Base-by-base conservation (phyloP, 1,140 invertebrate species). In the Sycobia sp. region DNA sequence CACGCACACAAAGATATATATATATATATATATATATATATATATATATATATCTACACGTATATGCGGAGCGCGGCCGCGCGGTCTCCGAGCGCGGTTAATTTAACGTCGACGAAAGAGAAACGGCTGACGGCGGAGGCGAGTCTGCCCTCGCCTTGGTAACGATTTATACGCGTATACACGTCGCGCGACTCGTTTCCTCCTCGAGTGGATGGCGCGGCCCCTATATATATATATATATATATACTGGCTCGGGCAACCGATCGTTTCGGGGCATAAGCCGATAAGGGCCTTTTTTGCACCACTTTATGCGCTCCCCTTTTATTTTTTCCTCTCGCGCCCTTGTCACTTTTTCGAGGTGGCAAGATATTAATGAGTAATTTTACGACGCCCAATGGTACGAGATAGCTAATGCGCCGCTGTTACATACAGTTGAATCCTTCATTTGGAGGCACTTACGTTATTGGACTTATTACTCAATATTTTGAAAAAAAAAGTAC, bases 101-200 rank as follows among this genome's bases (percentile, higher is more conserved):
- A 78, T 75, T 72, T 74, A 70, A 72, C 69, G 68, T 69, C 59
- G 66, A 65, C 34, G 36, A 57, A 53, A 53, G 64, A 67, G 63
- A 66, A 68, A 61, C 60, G 22, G 14, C n/a, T 39, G 60, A 59
- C 41, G 36, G 20, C 29, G 29, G 29, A n/a, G n/a, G n/a, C n/a
- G n/a, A n/a, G n/a, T n/a, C n/a, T n/a, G n/a, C 29, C 29, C 29
- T 4, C 5, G 29, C 29, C 11, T 11, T 32, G 5, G 5, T 22
- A 13, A 4, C 46, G 46, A 49, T 49, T 49, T 29, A 49, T 16
- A 25, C 25, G 11, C 46, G 9, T 14, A 39, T 8, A n/a, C 13
- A 16, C 51, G 38, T 49, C 32, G 32, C n/a, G 5, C 18, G 14
- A 8, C n/a, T 36, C 49, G 29, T 1, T 51, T 32, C 16, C 44